Conservation (phyloP, 2,113 vertebrate species). For the Vanacampus margaritifer region DNA sequence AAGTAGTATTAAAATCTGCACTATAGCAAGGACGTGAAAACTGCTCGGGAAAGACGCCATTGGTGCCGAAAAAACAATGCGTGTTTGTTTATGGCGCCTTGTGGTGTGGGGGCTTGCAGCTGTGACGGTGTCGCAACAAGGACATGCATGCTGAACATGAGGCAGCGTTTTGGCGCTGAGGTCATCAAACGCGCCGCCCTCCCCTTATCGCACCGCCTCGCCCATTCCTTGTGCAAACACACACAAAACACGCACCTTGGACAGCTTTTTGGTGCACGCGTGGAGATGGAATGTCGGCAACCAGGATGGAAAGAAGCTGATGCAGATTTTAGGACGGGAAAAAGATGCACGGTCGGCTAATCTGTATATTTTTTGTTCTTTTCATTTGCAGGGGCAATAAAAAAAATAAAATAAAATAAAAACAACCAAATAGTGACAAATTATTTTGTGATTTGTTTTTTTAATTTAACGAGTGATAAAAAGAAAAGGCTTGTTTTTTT, state of each 20-base stretch:
- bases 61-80: constrained; percentile 3
- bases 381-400: no score
- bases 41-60: background rate
- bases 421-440: no score
- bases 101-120: constrained; percentile 39
- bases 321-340: constrained; percentile 18
- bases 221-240: background rate
- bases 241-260: constrained; percentile 1
- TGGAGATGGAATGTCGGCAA: background rate
- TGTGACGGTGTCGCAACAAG: constrained; percentile 52
- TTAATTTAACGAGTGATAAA: no score
- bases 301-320: constrained; percentile 8
- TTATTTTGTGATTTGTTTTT: no score
- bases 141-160: constrained; percentile 51
- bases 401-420: no score
- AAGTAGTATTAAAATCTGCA: no score
- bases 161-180: constrained; percentile 53
- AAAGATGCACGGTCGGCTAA: constrained; percentile 5
- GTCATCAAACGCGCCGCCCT: constrained; percentile 47
- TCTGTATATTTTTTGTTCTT: background rate
- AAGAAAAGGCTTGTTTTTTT: no score
- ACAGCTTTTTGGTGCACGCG: background rate
- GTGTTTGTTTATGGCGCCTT: constrained; percentile 29
- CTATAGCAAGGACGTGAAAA: no score
- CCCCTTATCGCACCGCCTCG: constrained; percentile 20